These are phyloP conservation scores for Microtus oregoni DNA, from an alignment of 2,113 vertebrate genomes.

Conservation along the genomic window DNA sequence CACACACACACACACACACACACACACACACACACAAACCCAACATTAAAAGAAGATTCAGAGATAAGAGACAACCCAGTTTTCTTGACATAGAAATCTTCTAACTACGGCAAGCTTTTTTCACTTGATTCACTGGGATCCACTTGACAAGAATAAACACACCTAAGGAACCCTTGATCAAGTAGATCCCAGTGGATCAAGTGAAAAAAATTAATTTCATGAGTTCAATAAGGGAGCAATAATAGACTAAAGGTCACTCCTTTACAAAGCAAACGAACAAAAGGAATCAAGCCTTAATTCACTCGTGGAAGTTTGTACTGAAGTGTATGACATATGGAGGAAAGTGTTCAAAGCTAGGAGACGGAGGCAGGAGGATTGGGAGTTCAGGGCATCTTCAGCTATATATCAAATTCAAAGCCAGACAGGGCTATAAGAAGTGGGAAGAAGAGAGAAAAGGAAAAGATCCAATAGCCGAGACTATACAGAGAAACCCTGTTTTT, in stretches of 20 bases:
- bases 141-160: not conserved
- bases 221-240: not conserved
- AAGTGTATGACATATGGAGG: not conserved
- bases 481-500: not conserved
- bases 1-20: not conserved
- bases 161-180: too few species aligned
- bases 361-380: not conserved
- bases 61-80: not conserved
- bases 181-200: not conserved
- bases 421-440: not conserved
- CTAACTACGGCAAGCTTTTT: not conserved
- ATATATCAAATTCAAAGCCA: not conserved
- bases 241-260: conserved; percentile 8
- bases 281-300: not conserved
- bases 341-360: not conserved
- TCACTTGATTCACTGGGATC: not conserved
- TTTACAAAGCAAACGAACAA: not conserved
- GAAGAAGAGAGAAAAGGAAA: not conserved
- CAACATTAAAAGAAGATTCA: not conserved
- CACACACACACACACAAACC: not conserved
- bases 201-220: not conserved
- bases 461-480: not conserved
- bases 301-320: not conserved
- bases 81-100: not conserved
- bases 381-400: not conserved